These are phyloP conservation scores for Protomyctophum bolini DNA, from an alignment of 2,113 vertebrate species.

Conservation along the genomic window DNA sequence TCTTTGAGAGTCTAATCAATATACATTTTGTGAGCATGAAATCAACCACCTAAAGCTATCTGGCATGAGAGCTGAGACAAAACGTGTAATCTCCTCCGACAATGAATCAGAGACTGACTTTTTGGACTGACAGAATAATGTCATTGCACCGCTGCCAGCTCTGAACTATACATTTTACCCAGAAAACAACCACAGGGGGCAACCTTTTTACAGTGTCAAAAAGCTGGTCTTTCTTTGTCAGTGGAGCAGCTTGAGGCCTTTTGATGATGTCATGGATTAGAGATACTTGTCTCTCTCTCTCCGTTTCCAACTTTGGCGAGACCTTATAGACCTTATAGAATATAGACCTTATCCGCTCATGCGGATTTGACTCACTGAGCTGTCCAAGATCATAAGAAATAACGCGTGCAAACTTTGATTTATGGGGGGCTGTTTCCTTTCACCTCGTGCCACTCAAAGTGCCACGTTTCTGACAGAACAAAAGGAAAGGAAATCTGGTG, in stretches of 20 bases:
- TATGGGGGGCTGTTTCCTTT: constrained; percentile 51
- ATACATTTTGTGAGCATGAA: too few species aligned
- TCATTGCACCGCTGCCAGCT: not conserved
- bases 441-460: constrained; percentile 59
- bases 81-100: too few species aligned
- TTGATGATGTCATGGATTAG: constrained; percentile 1
- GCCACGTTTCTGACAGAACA: constrained; percentile 67
- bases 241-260: not conserved
- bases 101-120: too few species aligned
- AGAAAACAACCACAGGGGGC: not conserved
- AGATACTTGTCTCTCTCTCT: constrained; percentile 17
- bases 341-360: too few species aligned
- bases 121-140: too few species aligned
- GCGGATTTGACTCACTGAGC: not conserved
- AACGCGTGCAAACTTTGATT: constrained; percentile 63
- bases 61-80: too few species aligned
- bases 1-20: too few species aligned
- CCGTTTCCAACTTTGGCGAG: constrained; percentile 38
- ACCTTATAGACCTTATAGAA: too few species aligned
- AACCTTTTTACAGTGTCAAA: too few species aligned
- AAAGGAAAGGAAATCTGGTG: constrained; percentile 47
- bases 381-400: constrained; percentile 44
- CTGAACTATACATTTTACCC: not conserved
- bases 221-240: not conserved
- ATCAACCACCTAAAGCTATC: too few species aligned